Base-by-base conservation (phyloP, 2,888 invertebrate genomes). In the Rugalucina vietnamica region DNA sequence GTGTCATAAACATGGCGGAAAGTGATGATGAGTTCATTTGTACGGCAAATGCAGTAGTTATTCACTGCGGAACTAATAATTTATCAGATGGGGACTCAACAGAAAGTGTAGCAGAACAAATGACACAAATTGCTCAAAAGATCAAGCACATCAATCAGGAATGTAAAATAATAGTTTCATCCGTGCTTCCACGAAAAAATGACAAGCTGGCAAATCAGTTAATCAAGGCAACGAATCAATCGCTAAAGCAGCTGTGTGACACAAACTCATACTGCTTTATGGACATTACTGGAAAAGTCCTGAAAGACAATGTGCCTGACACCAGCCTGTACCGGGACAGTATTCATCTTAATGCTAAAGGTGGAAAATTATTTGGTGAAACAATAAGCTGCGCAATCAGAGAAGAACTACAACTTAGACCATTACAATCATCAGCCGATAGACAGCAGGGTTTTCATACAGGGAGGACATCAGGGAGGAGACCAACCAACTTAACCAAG, bases 21-120 rank as follows among this genome's bases (percentile, higher is more conserved):
- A 18, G 18, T 8, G 43, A 43, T 8, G 54, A 18, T n/a, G 54
- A 54, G 21, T 54, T 54, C 54, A 54, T 54, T 21, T 54, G 54
- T 21, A 4, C 54, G 14, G 21, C 54, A 14, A n/a, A 54, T 54
- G 54, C 54, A 18, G n/a, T 54, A 5, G 21, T 54, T 4, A 54
- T 54, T 54, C 54, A 54, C n/a, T 18, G 54, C n/a, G 54, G 54
- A 54, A 54, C 54, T 54, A 54, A 54, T 54, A 54, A 54, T n/a
- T 54, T 54, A n/a, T 54, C 54, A 18, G 21, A 54, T 54, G 54
- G 54, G n/a, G 54, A 54, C 54, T 14, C 54, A n/a, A 21, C 21
- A 14, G n/a, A 21, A 14, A 54, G 54, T 54, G 54, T 54, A n/a
- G n/a, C 21, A n/a, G 54, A 54, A 8, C 54, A 54, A 4, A 4